Evolutionary conservation across 2,113 vertebrate genomes (phyloP).

Genomic region (Sapajus apella): DNA sequence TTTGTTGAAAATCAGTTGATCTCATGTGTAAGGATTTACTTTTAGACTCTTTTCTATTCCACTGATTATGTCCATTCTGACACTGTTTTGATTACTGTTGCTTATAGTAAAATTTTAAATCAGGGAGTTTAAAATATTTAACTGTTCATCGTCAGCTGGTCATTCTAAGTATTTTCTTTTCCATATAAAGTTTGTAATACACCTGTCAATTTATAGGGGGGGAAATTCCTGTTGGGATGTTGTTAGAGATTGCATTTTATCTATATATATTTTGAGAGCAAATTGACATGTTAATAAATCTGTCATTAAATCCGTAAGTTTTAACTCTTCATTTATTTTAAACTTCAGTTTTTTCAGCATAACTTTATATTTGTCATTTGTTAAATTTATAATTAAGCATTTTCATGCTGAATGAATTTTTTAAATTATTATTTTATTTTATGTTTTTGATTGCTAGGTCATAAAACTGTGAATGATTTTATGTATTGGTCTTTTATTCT

Average conservation of each 20-base stretch:
- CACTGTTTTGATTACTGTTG: too few relatives aligned
- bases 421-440: not conserved
- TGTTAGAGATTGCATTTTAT: not conserved
- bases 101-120: too few relatives aligned
- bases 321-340: not conserved
- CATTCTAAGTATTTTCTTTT: not conserved
- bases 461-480: not conserved
- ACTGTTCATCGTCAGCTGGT: not conserved
- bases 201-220: not conserved
- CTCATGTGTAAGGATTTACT: not conserved
- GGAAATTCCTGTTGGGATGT: not conserved
- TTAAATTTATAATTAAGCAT: not conserved
- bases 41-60: too few relatives aligned
- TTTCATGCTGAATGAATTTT: not conserved
- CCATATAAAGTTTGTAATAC: not conserved
- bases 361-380: not conserved
- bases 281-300: not conserved
- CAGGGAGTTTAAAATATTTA: too few relatives aligned
- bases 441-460: not conserved
- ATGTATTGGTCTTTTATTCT: not conserved
- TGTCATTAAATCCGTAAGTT: not conserved
- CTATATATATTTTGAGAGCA: not conserved
- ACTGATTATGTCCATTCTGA: too few relatives aligned
- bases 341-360: not conserved
- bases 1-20: not conserved